Base-by-base conservation (phyloP, 2,888 invertebrate genomes). In the Seira sanloemensis region DNA sequence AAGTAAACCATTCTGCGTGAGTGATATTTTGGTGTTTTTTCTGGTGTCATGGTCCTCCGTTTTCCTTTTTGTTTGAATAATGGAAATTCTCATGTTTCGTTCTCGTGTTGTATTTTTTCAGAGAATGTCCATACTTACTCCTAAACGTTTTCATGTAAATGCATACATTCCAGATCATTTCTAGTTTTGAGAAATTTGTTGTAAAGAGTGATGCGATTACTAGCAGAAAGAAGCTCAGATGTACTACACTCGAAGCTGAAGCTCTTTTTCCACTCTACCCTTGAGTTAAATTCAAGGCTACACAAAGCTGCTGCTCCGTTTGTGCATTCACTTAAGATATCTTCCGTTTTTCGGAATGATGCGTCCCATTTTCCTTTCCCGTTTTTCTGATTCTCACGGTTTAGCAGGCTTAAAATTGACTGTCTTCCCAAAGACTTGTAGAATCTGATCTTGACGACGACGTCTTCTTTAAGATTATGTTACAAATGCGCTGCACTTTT, bases 231-330 rank as follows among this genome's bases (percentile, higher is more conserved):
- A 9, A 58, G 62, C n/a, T n/a, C n/a, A n/a, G n/a, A n/a, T n/a
- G n/a, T n/a, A n/a, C n/a, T 71, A 72, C 71, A 24, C 62, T 72
- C 50, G 78, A 62, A 27, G 26, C 9, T 27, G 12, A 67, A 76
- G 12, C 24, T 71, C 23, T n/a, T n/a, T 37, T 37, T 58, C 62
- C 2, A n/a, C 62, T 58, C 18, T 18, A 12, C 18, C 5, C 27
- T 9, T 58, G 46, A 16, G 37, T 19, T 68, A 37, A 58, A 80
- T 74, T 75, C 69, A 37, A 62, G 68, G 26, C 68, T 80, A n/a
- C n/a, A n/a, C n/a, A n/a, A n/a, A n/a, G n/a, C 37, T 80, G 68
- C 74, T 68, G 80, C 68, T 80, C 74, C 80, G 74, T 80, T 80
- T 58, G 68, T 68, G 80, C 80, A 80, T 58, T 37, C 67, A 69